Evolutionary conservation across 2,797 vertebrate species (phyloP).

Genomic region (Astyanax mexicanus): DNA sequence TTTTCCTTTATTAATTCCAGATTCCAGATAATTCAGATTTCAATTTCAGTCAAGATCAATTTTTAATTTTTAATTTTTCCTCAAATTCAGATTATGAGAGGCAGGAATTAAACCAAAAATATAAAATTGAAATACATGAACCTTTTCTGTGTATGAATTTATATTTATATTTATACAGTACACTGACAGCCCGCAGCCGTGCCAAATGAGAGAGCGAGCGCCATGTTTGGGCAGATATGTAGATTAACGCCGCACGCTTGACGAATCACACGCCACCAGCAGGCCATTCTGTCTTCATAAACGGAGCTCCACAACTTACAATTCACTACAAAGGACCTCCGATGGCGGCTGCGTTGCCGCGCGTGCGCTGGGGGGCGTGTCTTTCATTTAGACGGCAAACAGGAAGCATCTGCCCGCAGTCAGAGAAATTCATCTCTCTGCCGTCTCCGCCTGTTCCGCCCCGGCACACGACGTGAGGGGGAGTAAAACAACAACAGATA

Average conservation of each 20-base stretch:
- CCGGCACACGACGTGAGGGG: constrained; percentile 53
- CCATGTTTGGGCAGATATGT: neutral
- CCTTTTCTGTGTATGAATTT: too few species aligned
- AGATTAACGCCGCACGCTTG: neutral
- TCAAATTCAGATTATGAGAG: too few species aligned
- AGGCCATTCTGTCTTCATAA: constrained; percentile 4
- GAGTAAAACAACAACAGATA: constrained; percentile 78
- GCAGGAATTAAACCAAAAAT: too few species aligned
- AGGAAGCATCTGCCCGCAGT: constrained; percentile 72
- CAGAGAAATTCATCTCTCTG: constrained; percentile 81
- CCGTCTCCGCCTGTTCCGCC: constrained; percentile 74
- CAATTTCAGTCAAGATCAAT: too few species aligned
- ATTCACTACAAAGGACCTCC: neutral
- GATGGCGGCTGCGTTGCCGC: constrained; percentile 37
- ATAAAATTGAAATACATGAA: too few species aligned
- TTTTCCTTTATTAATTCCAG: too few species aligned
- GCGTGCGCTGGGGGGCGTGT: constrained; percentile 42
- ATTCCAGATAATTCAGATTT: too few species aligned
- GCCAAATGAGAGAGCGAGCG: neutral
- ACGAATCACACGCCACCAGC: constrained; percentile 38
- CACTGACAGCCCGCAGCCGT: neutral
- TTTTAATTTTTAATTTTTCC: too few species aligned
- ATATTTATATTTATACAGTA: too few species aligned
- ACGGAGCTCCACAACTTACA: neutral
- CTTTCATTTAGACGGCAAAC: constrained; percentile 71